Conservation (phyloP, 2,888 invertebrate species). For the Heliconius sara region DNA sequence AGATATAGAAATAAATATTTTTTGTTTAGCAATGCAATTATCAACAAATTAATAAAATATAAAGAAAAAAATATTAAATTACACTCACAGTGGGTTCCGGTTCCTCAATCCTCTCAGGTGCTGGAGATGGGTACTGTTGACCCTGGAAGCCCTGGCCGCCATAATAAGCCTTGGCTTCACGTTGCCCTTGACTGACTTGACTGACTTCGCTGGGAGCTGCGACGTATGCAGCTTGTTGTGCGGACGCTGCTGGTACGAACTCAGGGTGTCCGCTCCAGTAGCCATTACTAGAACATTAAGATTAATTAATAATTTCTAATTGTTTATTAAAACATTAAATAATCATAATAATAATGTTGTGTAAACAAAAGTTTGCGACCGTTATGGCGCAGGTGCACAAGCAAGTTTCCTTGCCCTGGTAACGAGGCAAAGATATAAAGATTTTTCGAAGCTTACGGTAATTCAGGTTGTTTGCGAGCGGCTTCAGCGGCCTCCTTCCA, state of each 20-base stretch:
- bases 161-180: constrained; percentile 52
- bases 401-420: no score
- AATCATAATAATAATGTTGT: no score
- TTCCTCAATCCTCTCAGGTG: constrained; percentile 52
- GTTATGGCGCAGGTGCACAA: no score
- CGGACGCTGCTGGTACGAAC: constrained; percentile 53
- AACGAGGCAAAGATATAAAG: background rate
- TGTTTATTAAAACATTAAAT: no score
- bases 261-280: constrained; percentile 19
- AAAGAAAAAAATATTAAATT: background rate
- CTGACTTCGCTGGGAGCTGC: constrained; percentile 38
- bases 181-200: constrained; percentile 31
- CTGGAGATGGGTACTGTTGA: constrained; percentile 35
- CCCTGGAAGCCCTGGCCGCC: constrained; percentile 32
- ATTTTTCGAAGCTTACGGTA: constrained; percentile 50
- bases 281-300: background rate
- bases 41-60: no score
- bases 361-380: no score
- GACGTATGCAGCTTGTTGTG: constrained; percentile 44
- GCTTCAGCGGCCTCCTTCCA: constrained; percentile 87
- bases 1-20: no score
- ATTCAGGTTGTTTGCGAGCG: constrained; percentile 53
- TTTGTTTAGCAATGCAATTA: no score
- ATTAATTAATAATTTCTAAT: no score
- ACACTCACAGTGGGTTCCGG: constrained; percentile 75